Conservation (phyloP, 2,113 vertebrate genomes). For the Marcusenius ussheri region DNA sequence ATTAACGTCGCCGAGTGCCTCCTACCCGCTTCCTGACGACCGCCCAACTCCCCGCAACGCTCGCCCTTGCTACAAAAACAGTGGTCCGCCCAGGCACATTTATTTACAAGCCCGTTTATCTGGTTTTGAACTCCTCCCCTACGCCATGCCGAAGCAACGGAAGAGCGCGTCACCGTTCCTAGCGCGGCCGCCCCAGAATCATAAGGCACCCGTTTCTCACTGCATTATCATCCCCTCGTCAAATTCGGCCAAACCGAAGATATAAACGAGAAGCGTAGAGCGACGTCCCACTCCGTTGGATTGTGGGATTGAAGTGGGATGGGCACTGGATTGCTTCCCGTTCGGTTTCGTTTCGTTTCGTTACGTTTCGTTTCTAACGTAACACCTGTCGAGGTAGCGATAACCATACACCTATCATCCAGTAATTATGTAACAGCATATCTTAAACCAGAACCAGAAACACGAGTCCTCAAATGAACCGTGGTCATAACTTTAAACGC, state of each 20-base stretch:
- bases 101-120: constrained; percentile 19
- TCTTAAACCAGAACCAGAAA: background rate
- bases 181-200: background rate
- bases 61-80: background rate
- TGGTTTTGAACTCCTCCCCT: constrained; percentile 7
- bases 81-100: background rate
- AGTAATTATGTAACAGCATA: background rate
- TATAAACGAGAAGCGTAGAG: background rate
- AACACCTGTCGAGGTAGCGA: background rate
- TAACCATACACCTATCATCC: background rate
- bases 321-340: background rate
- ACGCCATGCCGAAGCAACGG: background rate
- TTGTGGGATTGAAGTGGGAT: background rate
- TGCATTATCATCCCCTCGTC: background rate
- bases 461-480: background rate
- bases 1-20: constrained; percentile 17
- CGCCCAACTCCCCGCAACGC: background rate
- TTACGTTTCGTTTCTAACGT: background rate
- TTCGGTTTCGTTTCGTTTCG: background rate
- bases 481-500: no score
- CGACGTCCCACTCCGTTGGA: background rate
- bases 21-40: background rate
- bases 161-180: background rate
- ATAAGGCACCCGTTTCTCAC: background rate
- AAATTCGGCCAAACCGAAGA: background rate